Conservation (phyloP, 2,888 invertebrate genomes). For the Cyclophora punctaria region DNA sequence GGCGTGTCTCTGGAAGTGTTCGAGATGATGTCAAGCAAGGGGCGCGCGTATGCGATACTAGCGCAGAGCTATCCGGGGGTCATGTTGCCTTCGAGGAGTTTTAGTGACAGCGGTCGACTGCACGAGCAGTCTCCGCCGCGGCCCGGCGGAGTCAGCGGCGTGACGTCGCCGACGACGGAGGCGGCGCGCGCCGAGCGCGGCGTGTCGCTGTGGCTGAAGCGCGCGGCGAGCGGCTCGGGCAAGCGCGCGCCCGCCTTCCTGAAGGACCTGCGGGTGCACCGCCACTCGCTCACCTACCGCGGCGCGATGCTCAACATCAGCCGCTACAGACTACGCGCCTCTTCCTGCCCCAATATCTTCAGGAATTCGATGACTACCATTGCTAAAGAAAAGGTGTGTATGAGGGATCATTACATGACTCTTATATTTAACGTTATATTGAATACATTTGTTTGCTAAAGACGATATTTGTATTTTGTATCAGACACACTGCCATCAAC, state of each 20-base stretch:
- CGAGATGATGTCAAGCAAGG: conserved; percentile 80
- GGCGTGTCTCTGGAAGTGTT: conserved; percentile 85
- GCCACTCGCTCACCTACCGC: conserved; percentile 87
- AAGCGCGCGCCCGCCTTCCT: conserved; percentile 80
- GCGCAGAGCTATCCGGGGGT: conserved; percentile 84
- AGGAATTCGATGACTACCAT: conserved; percentile 90
- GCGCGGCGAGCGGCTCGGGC: conserved; percentile 60
- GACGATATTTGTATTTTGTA: too few species aligned
- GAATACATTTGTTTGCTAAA: background rate
- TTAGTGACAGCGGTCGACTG: conserved; percentile 77
- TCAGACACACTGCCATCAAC: too few species aligned
- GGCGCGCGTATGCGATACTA: conserved; percentile 81
- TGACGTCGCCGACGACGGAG: conserved; percentile 39
- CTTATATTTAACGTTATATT: background rate
- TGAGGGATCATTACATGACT: background rate
- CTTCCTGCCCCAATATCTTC: conserved; percentile 93
- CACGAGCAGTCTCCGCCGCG: conserved; percentile 59
- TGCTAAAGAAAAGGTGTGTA: conserved; percentile 81
- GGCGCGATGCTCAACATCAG: conserved; percentile 91
- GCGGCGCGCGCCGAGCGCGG: conserved; percentile 68
- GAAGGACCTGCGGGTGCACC: conserved; percentile 82
- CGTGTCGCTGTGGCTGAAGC: conserved; percentile 73
- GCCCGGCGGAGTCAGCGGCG: conserved; percentile 41
- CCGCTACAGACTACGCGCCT: conserved; percentile 85
- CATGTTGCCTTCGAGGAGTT: conserved; percentile 81